These are phyloP conservation scores for Pristionchus pacificus DNA, from an alignment of 1,140 invertebrate species.

Conservation along the genomic window DNA sequence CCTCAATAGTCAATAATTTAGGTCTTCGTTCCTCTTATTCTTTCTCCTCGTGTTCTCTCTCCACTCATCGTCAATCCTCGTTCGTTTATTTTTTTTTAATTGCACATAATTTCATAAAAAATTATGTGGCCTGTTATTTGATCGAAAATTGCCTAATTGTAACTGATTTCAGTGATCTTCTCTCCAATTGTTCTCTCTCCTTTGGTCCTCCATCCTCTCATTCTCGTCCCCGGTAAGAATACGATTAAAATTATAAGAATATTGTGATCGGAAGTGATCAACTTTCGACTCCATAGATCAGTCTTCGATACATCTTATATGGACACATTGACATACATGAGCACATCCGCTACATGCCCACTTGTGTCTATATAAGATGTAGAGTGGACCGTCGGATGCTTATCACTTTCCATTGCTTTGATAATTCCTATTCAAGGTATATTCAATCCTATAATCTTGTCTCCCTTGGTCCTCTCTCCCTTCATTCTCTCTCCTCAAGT, in stretches of 20 bases:
- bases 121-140: too few relatives aligned
- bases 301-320: too few relatives aligned
- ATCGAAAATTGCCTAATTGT: neutral
- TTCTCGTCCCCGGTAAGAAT: conserved; percentile 32
- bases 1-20: conserved; percentile 12
- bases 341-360: too few relatives aligned
- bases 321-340: too few relatives aligned
- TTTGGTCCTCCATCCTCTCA: conserved; percentile 45
- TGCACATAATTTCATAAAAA: too few relatives aligned
- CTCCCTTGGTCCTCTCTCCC: conserved; percentile 32
- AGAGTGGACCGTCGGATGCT: too few relatives aligned
- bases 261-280: too few relatives aligned
- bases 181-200: conserved; percentile 45
- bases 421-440: conserved; percentile 25
- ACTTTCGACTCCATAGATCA: too few relatives aligned
- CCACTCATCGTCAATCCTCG: conserved; percentile 42
- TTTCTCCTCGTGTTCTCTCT: conserved; percentile 44
- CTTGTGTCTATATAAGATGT: too few relatives aligned
- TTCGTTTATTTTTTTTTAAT: too few relatives aligned
- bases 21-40: conserved; percentile 41
- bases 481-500: conserved; percentile 37
- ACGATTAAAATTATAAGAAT: too few relatives aligned
- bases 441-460: conserved; percentile 31
- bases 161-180: conserved; percentile 34
- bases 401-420: conserved; percentile 19